These are phyloP conservation scores for Apocheima hispidaria DNA, from an alignment of 2,888 invertebrate species.

Conservation along the genomic window DNA sequence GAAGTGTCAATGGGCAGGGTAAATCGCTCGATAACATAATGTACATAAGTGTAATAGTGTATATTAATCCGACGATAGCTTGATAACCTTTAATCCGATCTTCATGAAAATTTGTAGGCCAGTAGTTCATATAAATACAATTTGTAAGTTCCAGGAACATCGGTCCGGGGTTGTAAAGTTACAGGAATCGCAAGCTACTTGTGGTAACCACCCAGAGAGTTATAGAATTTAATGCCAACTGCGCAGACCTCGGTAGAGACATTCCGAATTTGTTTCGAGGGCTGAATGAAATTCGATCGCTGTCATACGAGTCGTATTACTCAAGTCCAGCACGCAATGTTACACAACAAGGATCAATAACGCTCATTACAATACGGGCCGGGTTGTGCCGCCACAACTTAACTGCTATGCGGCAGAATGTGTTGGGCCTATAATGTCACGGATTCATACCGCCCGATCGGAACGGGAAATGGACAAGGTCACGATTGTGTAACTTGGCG, in stretches of 20 bases:
- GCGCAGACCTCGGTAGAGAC: neutral
- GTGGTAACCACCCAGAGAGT: no score
- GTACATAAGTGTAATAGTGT: no score
- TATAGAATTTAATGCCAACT: neutral
- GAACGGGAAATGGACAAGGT: conserved; percentile 19
- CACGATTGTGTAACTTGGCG: conserved; percentile 10
- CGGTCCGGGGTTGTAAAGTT: no score
- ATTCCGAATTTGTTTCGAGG: neutral
- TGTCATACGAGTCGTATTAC: conserved; percentile 37
- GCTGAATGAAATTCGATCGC: conserved; percentile 30
- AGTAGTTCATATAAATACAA: no score
- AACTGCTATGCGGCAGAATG: conserved; percentile 29
- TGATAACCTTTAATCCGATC: no score
- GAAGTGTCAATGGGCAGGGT: no score
- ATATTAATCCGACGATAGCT: no score
- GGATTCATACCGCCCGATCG: conserved; percentile 6
- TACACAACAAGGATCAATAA: conserved; percentile 54
- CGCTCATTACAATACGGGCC: conserved; percentile 43
- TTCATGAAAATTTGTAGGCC: no score
- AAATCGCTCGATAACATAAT: no score
- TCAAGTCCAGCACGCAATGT: conserved; percentile 49
- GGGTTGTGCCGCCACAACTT: conserved; percentile 25
- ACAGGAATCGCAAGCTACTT: no score
- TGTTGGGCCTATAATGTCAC: conserved; percentile 21
- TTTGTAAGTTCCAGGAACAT: no score